A percentile compares a stretch with the other conserved stretches of the same genome.
These are phyloP conservation scores for Copsychus sechellarum DNA, from an alignment of 2,113 vertebrate genomes.

Conservation along the genomic window DNA sequence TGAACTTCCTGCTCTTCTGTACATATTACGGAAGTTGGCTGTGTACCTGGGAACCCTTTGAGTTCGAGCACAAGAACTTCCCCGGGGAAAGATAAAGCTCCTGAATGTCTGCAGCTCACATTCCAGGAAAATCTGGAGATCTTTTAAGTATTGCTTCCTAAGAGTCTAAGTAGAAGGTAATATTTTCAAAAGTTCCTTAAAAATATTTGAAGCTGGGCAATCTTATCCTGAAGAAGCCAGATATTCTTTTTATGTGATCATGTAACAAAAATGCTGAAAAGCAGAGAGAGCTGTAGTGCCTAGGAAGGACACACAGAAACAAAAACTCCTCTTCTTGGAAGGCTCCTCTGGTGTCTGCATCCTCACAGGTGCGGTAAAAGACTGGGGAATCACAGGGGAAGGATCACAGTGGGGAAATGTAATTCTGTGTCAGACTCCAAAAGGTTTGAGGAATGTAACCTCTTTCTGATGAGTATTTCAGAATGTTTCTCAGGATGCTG, in stretches of 20 bases:
- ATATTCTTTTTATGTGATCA: neutral
- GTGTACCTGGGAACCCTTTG: neutral
- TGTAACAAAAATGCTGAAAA: neutral
- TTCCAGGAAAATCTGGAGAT: conserved; percentile 25
- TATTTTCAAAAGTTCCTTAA: neutral
- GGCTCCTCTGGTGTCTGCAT: neutral
- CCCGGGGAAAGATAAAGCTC: neutral
- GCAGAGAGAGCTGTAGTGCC: neutral
- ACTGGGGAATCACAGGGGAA: neutral
- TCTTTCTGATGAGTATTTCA: neutral
- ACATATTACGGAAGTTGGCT: neutral
- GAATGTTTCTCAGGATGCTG: neutral
- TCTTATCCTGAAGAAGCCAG: neutral
- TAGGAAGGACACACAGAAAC: neutral
- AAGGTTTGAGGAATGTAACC: neutral
- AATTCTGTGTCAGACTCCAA: neutral
- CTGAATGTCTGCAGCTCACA: neutral
- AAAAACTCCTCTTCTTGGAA: neutral
- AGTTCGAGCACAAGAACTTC: conserved; percentile 1
- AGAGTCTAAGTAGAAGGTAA: neutral
- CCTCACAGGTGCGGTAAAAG: neutral
- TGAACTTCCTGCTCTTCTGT: conserved; percentile 6
- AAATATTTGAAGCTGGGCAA: neutral
- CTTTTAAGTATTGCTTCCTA: neutral
- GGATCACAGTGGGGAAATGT: neutral